A percentile compares a stretch with the other conserved stretches of the same genome.
These are phyloP conservation scores for Amia ocellicauda DNA, from an alignment of 2,113 vertebrate genomes.

Conservation along the genomic window DNA sequence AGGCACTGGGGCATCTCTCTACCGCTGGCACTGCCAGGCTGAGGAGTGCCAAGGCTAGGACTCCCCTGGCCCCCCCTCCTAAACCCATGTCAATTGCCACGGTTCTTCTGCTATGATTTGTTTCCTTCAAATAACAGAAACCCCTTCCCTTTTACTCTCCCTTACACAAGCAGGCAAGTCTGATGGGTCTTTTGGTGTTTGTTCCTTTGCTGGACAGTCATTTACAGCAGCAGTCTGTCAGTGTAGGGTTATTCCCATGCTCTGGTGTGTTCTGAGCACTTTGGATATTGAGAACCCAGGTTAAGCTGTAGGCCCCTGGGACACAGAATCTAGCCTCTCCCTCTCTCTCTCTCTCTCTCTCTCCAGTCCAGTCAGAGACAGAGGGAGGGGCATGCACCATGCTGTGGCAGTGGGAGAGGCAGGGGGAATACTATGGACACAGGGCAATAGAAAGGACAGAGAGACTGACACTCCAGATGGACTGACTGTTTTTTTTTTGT, in stretches of 20 bases:
- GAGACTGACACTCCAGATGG: too few species aligned
- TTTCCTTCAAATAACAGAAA: too few species aligned
- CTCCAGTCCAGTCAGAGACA: constrained; percentile 29
- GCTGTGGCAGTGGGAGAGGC: constrained; percentile 36
- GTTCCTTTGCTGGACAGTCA: too few species aligned
- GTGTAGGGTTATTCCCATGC: constrained; percentile 3
- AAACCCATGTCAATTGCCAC: constrained; percentile 42
- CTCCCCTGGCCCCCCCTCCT: constrained; percentile 1
- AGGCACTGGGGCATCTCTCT: constrained; percentile 56
- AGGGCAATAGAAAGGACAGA: too few species aligned
- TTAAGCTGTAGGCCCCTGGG: constrained; percentile 58
- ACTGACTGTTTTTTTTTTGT: too few species aligned
- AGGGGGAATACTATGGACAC: too few species aligned
- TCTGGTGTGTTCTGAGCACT: constrained; percentile 48
- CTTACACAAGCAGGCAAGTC: too few species aligned
- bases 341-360: constrained; percentile 40
- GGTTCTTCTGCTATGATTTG: too few species aligned
- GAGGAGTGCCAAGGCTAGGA: constrained; percentile 40
- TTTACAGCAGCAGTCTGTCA: not conserved
- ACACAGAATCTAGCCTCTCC: constrained; percentile 62
- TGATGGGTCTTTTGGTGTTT: too few species aligned
- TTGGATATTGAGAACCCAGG: constrained; percentile 53
- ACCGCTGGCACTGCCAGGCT: constrained; percentile 34
- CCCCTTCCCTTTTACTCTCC: too few species aligned
- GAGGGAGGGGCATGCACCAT: constrained; percentile 62